phyloP scores from a whole-genome alignment of 2,113 vertebrate species.

The Phainopepla nitens region DNA sequence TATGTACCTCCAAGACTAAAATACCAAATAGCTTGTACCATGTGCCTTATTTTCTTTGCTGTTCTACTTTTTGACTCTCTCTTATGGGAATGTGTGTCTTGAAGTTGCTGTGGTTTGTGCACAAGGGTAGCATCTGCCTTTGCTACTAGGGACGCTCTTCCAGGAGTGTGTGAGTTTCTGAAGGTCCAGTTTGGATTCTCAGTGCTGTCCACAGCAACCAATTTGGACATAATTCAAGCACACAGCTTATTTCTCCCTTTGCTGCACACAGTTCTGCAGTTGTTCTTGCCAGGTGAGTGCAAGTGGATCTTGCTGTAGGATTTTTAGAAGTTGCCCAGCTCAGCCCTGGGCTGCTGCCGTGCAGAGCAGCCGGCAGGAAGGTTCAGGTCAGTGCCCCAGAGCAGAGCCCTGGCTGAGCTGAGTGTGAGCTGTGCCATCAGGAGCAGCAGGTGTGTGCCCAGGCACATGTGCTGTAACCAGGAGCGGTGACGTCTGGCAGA shows the following conservation, averaged over 20 bases:
- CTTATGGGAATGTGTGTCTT: background rate
- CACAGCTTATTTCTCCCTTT: background rate
- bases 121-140: background rate
- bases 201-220: background rate
- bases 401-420: background rate
- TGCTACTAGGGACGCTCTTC: background rate
- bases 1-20: background rate
- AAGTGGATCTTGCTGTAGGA: background rate
- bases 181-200: background rate
- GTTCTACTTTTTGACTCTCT: background rate
- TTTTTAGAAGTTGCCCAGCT: background rate
- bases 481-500: background rate
- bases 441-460: background rate
- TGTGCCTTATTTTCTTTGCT: background rate
- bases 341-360: background rate
- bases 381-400: background rate
- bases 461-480: fast-evolving
- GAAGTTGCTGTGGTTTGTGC: background rate
- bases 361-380: background rate
- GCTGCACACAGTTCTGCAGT: background rate
- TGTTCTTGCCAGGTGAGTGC: background rate
- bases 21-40: fast-evolving
- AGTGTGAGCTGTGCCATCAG: background rate
- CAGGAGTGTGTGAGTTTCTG: background rate
- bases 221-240: fast-evolving